These are phyloP conservation scores for Himalopsyche kuldschensis DNA, from an alignment of 2,888 invertebrate genomes.

Conservation along the genomic window DNA sequence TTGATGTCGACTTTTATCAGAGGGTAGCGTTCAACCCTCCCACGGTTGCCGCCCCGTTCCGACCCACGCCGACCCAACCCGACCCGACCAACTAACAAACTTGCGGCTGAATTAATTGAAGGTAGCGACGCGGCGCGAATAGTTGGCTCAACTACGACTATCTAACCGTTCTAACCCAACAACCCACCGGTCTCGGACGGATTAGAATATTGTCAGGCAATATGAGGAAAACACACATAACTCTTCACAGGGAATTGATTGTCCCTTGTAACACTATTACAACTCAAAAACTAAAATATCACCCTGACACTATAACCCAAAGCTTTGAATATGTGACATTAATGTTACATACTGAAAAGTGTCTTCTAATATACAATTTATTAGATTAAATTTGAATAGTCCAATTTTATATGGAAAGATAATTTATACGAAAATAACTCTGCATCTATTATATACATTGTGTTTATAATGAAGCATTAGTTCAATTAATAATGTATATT, in stretches of 20 bases:
- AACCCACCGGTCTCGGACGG: background rate
- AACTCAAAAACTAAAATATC: background rate
- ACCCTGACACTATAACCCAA: too few relatives aligned
- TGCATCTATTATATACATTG: too few relatives aligned
- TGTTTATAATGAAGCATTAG: too few relatives aligned
- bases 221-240: background rate
- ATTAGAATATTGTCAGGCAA: constrained; percentile 1
- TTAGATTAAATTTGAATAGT: too few relatives aligned
- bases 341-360: too few relatives aligned
- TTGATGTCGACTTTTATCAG: constrained; percentile 29
- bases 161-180: background rate
- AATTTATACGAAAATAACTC: too few relatives aligned
- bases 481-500: too few relatives aligned
- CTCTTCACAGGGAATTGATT: background rate
- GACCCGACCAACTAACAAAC: constrained; percentile 13
- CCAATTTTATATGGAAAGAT: too few relatives aligned
- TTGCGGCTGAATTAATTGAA: constrained; percentile 37
- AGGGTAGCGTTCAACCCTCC: background rate
- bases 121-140: constrained; percentile 35
- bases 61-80: background rate
- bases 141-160: constrained; percentile 25
- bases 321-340: too few relatives aligned
- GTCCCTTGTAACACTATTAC: background rate
- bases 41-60: background rate
- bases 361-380: too few relatives aligned